A percentile compares a stretch with the other conserved stretches of the same genome.
These are phyloP conservation scores for Calephelis virginiensis DNA, from an alignment of 1,140 invertebrate genomes.

Conservation along the genomic window DNA sequence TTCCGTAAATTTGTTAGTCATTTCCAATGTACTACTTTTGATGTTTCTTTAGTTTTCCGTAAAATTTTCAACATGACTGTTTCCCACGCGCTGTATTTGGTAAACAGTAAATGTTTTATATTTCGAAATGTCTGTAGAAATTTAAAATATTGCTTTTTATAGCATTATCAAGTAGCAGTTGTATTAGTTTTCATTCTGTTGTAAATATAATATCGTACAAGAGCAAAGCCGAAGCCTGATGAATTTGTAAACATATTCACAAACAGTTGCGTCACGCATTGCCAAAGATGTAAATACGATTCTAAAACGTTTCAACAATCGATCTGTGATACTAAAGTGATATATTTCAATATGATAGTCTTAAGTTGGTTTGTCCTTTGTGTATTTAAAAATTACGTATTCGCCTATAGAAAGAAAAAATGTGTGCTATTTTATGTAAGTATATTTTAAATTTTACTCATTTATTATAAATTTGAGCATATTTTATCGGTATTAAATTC, in stretches of 20 bases:
- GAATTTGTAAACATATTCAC: neutral
- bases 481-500: neutral
- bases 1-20: no score
- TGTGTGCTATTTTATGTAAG: constrained; percentile 10
- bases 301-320: constrained; percentile 20
- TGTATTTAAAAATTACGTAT: constrained; percentile 35
- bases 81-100: no score
- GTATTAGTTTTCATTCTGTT: neutral
- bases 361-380: constrained; percentile 48
- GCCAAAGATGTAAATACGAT: constrained; percentile 12
- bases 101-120: no score
- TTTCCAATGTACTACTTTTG: no score
- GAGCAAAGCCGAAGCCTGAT: neutral
- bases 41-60: no score
- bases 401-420: constrained; percentile 34
- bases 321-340: constrained; percentile 57
- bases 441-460: constrained; percentile 12
- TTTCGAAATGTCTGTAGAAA: no score
- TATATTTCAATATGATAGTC: constrained; percentile 56
- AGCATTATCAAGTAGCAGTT: no score
- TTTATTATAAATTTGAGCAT: neutral
- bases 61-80: no score
- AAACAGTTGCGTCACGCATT: constrained; percentile 11
- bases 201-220: neutral
- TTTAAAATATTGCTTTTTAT: no score